Evolutionary conservation across 2,113 vertebrate genomes (phyloP).

Genomic region (Cebidichthys violaceus): DNA sequence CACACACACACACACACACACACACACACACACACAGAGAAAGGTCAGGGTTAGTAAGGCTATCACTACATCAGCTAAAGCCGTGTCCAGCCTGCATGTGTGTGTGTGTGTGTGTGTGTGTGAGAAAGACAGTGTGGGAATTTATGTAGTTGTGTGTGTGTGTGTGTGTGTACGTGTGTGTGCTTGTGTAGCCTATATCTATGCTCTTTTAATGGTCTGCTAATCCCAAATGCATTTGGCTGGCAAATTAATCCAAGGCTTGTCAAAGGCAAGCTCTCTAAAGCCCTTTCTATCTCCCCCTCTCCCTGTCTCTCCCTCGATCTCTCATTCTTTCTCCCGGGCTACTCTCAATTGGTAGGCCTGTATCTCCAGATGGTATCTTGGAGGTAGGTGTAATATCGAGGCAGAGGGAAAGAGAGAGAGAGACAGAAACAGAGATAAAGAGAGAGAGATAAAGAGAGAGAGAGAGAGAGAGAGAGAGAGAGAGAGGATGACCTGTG

Average conservation of each 20-base stretch:
- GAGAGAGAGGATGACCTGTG: slow-evolving; percentile 63
- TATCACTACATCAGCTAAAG: slow-evolving; percentile 67
- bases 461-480: slow-evolving; percentile 37
- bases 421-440: slow-evolving; percentile 37
- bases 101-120: slow-evolving; percentile 34
- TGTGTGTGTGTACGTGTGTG: slow-evolving; percentile 12
- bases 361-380: slow-evolving; percentile 77
- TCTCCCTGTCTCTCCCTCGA: slow-evolving; percentile 24
- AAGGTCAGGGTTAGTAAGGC: slow-evolving; percentile 67
- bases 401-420: slow-evolving; percentile 36
- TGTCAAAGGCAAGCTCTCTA: slow-evolving; percentile 74
- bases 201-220: slow-evolving; percentile 81
- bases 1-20: too few relatives aligned
- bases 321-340: slow-evolving; percentile 35
- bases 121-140: slow-evolving; percentile 20
- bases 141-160: slow-evolving; percentile 19
- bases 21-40: not conserved
- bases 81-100: slow-evolving; percentile 33
- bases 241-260: slow-evolving; percentile 81
- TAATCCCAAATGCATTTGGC: slow-evolving; percentile 84
- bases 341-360: slow-evolving; percentile 56
- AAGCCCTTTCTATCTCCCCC: slow-evolving; percentile 34
- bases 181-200: slow-evolving; percentile 29
- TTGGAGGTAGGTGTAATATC: slow-evolving; percentile 74
- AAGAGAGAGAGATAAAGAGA: slow-evolving; percentile 40